Evolutionary conservation across 2,797 vertebrate genomes (phyloP).

Genomic region (Huso huso): DNA sequence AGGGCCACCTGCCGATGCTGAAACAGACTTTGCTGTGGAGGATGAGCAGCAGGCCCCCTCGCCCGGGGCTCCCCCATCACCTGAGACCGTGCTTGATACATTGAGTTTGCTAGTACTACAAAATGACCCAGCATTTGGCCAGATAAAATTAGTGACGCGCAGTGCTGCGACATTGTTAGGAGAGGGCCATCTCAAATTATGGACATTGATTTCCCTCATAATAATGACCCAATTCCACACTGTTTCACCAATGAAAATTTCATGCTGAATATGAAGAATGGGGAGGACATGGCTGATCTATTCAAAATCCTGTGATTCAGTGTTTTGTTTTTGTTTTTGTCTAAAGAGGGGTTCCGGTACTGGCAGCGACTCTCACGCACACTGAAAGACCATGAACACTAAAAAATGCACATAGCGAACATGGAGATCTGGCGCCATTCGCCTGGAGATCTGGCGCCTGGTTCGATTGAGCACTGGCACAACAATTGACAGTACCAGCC

Average conservation of each 20-base stretch:
- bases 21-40: no score
- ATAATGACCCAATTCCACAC: neutral
- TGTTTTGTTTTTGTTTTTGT: constrained; percentile 21
- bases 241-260: constrained; percentile 12
- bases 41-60: no score
- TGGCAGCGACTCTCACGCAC: constrained; percentile 13
- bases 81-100: no score
- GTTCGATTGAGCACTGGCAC: constrained; percentile 5
- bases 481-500: constrained; percentile 13
- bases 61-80: no score
- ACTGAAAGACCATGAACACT: constrained; percentile 11
- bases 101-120: neutral
- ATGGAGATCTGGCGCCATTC: constrained; percentile 15
- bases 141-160: neutral
- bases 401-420: constrained; percentile 12
- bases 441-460: constrained; percentile 3
- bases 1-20: no score
- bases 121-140: neutral
- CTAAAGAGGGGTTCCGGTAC: constrained; percentile 7
- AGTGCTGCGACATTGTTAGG: neutral
- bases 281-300: constrained; percentile 14
- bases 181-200: constrained; percentile 8
- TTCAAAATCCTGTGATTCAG: constrained; percentile 8
- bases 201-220: neutral
- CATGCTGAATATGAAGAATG: constrained; percentile 14